Conservation (phyloP, 2,113 vertebrate species). For the Oryzias melastigma region DNA sequence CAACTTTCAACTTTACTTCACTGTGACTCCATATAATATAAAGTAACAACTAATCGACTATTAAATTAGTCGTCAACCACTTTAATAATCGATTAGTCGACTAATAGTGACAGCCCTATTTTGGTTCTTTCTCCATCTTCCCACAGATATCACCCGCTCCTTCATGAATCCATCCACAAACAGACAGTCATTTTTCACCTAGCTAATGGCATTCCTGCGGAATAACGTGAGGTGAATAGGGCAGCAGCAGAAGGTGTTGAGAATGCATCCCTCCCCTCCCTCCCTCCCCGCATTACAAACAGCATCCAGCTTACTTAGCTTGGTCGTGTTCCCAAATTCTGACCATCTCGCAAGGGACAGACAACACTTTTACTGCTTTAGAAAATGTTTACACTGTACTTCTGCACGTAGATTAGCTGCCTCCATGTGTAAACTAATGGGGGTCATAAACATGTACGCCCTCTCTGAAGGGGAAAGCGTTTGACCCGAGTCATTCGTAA, state of each 20-base stretch:
- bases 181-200: slow-evolving; percentile 35
- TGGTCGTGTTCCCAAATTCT: neutral
- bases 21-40: no score
- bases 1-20: no score
- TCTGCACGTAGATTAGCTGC: neutral
- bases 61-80: no score
- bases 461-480: neutral
- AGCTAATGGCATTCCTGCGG: slow-evolving; percentile 50
- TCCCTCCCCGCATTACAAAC: slow-evolving; percentile 43
- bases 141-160: slow-evolving; percentile 10
- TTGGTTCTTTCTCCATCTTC: slow-evolving; percentile 3
- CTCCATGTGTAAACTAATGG: slow-evolving; percentile 2
- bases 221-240: slow-evolving; percentile 55
- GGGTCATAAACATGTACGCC: neutral
- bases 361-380: neutral
- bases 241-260: slow-evolving; percentile 58
- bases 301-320: slow-evolving; percentile 45
- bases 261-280: slow-evolving; percentile 30
- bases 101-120: slow-evolving; percentile 19
- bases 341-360: neutral
- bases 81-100: no score
- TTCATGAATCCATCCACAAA: slow-evolving; percentile 19
- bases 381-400: no score
- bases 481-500: slow-evolving; percentile 35
- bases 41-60: no score